These are phyloP conservation scores for Lepisosteus oculatus DNA, from an alignment of 2,113 vertebrate species.

Conservation along the genomic window DNA sequence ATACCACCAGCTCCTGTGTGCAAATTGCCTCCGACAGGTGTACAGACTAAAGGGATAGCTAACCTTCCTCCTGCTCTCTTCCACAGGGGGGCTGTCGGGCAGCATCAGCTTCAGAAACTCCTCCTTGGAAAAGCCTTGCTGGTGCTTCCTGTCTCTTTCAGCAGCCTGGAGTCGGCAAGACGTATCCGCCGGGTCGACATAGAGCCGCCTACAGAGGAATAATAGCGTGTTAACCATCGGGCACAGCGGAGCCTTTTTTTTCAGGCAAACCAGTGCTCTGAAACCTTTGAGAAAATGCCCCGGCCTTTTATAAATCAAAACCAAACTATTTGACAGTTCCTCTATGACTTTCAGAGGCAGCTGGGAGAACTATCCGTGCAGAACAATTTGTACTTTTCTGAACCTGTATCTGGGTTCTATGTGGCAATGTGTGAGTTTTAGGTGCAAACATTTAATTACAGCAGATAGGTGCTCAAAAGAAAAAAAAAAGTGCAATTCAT, in stretches of 20 bases:
- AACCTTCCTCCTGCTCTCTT: constrained; percentile 83
- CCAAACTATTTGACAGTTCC: no score
- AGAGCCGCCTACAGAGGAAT: constrained; percentile 68
- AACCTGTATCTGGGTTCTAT: no score
- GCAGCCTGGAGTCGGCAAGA: constrained; percentile 65
- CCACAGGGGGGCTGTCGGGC: constrained; percentile 72
- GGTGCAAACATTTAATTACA: no score
- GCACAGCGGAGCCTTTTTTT: neutral
- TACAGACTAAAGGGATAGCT: constrained; percentile 32
- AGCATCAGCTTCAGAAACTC: constrained; percentile 87
- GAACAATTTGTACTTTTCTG: no score
- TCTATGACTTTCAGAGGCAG: no score
- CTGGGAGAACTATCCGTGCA: no score
- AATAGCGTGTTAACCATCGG: constrained; percentile 9
- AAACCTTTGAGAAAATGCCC: no score
- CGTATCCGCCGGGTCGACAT: constrained; percentile 66
- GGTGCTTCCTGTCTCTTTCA: constrained; percentile 64
- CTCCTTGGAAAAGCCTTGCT: constrained; percentile 82
- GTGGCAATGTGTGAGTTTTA: no score
- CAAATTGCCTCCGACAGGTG: constrained; percentile 16
- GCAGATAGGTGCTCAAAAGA: no score
- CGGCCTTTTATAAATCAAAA: no score
- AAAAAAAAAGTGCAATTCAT: no score
- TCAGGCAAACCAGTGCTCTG: neutral
- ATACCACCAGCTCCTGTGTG: neutral